Base-by-base conservation (phyloP, 2,888 invertebrate species). In the Microctonus aethiopoides region DNA sequence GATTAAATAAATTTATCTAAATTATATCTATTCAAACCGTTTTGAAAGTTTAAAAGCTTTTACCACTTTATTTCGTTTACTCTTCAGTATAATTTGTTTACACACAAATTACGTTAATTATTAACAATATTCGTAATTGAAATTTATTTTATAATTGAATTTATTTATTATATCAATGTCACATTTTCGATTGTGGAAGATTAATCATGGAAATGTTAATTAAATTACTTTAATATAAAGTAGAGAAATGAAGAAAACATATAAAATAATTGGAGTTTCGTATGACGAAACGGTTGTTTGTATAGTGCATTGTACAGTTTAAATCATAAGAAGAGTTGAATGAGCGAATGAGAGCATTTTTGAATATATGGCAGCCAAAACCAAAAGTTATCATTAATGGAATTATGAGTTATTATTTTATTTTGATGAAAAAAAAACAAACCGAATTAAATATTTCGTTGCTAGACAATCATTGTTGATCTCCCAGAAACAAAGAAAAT, bases 161-260 rank as follows among this genome's bases (percentile, higher is more conserved):
- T 46, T 54, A 54, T n/a, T 54, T 13, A 54, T 54, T n/a, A n/a
- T n/a, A 26, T 13, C 54, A 52, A 51, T 64, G 36, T 64, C 26
- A 51, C 4, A 4, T 22, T 11, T 51, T 64, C 26, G 16, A 39
- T 51, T 68, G 46, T 60, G 64, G n/a, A 39, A 78, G 78, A 77
- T 69, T 73, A 61, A 72, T 78, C 72, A 59, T 65, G 71, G 63
- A 72, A 67, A 60, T 56, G 65, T 65, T 68, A 70, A 74, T 60
- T 74, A 73, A 68, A 75, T 68, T 68, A 72, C 72, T 64, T 56
- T 73, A 51, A 46, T 66, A 61, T 39, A 66, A 62, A 69, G 59
- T 64, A 68, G 65, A 61, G 68, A 71, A 62, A 67, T 65, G 67
- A 65, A 57, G 61, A 68, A 70, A 20, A 64, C 41, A 70, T 36